Conservation (phyloP, 2,888 invertebrate species). For the Isotomurus palustris region DNA sequence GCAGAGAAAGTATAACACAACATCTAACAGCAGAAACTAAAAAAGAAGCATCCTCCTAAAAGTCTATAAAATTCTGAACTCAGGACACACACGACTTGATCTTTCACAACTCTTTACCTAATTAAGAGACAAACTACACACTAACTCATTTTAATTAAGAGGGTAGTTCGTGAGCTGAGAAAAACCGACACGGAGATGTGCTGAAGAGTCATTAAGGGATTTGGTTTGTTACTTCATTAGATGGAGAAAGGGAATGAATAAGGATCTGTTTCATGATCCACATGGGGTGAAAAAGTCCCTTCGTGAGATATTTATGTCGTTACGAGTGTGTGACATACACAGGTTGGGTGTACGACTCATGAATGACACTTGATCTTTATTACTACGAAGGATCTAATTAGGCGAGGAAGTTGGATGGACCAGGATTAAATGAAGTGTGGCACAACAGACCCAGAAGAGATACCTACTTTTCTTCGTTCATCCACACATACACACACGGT, state of each 20-base stretch:
- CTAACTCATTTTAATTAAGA: slow-evolving; percentile 11
- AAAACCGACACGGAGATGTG: neutral
- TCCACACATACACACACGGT: too few relatives aligned
- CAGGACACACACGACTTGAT: neutral
- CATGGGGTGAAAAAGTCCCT: slow-evolving; percentile 8
- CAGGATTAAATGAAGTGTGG: slow-evolving; percentile 7
- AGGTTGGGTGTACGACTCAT: too few relatives aligned
- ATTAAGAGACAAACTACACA: neutral
- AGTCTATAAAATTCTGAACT: too few relatives aligned
- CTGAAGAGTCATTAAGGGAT: slow-evolving; percentile 11
- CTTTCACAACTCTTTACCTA: neutral
- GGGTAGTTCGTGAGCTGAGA: slow-evolving; percentile 1
- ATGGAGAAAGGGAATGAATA: neutral
- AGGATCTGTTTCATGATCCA: slow-evolving; percentile 3
- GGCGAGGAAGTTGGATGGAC: slow-evolving; percentile 16
- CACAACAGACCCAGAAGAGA: neutral
- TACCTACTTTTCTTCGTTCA: too few relatives aligned
- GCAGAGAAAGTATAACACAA: too few relatives aligned
- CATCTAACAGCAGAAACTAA: too few relatives aligned
- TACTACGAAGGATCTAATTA: slow-evolving; percentile 20
- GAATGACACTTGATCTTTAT: slow-evolving; percentile 18
- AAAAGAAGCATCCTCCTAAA: too few relatives aligned
- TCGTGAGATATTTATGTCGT: neutral
- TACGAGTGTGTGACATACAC: too few relatives aligned
- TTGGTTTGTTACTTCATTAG: slow-evolving; percentile 2